Base-by-base conservation (phyloP, 2,797 vertebrate species). In the Peromyscus melanophrys region DNA sequence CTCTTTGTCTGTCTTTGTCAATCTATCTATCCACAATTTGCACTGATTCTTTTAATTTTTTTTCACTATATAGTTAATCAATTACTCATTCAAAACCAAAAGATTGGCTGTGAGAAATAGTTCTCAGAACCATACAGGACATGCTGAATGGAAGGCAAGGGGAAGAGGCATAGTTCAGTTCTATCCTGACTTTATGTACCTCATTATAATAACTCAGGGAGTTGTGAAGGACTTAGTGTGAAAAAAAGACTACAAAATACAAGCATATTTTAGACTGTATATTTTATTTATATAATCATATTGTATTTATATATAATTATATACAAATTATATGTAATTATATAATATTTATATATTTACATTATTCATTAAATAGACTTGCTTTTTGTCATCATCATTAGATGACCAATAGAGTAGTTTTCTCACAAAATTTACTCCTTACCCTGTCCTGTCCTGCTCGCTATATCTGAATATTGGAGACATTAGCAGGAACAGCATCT, bases 61-160 rank as follows among this genome's bases (percentile, higher is more conserved):
- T n/a, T 52, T 49, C 69, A 19, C 12, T 67, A 25, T n/a, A n/a
- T 69, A 49, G 0, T 49, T 69, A 67, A 52, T 49, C 49, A 67
- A 67, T 49, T 63, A 46, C 10, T 65, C 40, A 34, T 27, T 65
- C 29, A 49, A 85, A n/a, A 55, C 43, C 43, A 67, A 85, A 65
- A 67, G 3, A 2, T 49, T 21, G 10, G 11, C 21, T 49, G 12
- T 67, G 6, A 67, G 61, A 83, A 9, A 34, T 65, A 11, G 16
- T 34, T 46, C 61, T 34, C 29, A 46, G 10, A 40, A n/a, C 3
- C 21, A 49, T 49, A 23, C 0, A 49, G 3, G 6, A 34, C 6
- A 49, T 94, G 59, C n/a, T 89, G 52, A 97, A 23, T 14, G n/a
- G 21, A 90, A 78, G 4, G 57, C 23, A 96, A 21, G 12, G 31